Evolutionary conservation across 2,797 vertebrate species (phyloP).

Genomic region (Chrosomus eos): DNA sequence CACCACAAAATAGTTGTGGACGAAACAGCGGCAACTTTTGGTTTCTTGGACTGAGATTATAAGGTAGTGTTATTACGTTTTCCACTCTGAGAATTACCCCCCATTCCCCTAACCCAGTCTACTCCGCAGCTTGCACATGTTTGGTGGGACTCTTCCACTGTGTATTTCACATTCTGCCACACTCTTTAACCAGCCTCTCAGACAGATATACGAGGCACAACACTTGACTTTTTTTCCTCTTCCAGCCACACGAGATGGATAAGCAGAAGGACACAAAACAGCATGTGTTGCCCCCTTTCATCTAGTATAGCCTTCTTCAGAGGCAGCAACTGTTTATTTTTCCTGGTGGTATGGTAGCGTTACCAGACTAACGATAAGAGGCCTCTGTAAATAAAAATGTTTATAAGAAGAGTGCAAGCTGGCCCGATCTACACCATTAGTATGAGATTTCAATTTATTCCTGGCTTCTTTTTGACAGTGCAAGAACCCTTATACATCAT

Average conservation of each 20-base stretch:
- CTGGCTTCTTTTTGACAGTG: conserved; percentile 21
- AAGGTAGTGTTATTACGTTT: conserved; percentile 69
- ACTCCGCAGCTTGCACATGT: conserved; percentile 60
- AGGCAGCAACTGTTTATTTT: conserved; percentile 61
- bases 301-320: conserved; percentile 50
- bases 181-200: conserved; percentile 66
- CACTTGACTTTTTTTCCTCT: conserved; percentile 28
- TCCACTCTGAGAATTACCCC: conserved; percentile 65
- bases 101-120: conserved; percentile 59
- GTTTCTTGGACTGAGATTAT: conserved; percentile 81
- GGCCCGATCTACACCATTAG: conserved; percentile 43
- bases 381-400: conserved; percentile 51
- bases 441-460: conserved; percentile 48
- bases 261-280: conserved; percentile 32
- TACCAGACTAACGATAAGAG: conserved; percentile 59
- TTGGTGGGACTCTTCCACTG: conserved; percentile 62
- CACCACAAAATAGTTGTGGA: conserved; percentile 79
- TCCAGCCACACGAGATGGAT: conserved; percentile 38
- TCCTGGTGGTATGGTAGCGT: conserved; percentile 54
- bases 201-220: conserved; percentile 48
- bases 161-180: conserved; percentile 75
- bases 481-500: conserved; percentile 12
- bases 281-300: conserved; percentile 44
- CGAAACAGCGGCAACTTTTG: conserved; percentile 74
- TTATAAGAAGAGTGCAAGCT: conserved; percentile 41